Conservation (phyloP, 2,888 invertebrate genomes). For the Troides helena region DNA sequence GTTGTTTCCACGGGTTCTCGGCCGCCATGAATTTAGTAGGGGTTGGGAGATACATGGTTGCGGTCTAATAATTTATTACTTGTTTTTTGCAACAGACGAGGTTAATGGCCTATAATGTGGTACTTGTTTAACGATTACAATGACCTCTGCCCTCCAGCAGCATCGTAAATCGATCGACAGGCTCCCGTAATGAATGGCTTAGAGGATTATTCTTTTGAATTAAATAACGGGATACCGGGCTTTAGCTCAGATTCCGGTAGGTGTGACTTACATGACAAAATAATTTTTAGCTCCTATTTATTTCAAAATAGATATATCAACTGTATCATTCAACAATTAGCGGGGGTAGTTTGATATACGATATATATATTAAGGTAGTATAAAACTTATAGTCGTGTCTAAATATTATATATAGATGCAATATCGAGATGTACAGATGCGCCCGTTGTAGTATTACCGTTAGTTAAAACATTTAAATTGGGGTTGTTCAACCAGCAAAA, state of each 20-base stretch:
- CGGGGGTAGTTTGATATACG: no score
- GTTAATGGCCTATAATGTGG: slow-evolving; percentile 72
- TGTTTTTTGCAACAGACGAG: slow-evolving; percentile 70
- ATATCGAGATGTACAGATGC: no score
- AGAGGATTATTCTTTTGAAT: slow-evolving; percentile 1
- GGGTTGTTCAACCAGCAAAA: no score
- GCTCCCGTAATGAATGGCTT: slow-evolving; percentile 34
- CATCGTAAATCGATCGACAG: slow-evolving; percentile 41
- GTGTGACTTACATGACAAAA: no score
- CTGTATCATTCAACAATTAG: no score
- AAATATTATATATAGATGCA: no score
- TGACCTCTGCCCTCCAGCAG: slow-evolving; percentile 50
- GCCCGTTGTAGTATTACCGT: no score
- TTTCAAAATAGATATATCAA: no score
- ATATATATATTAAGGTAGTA: no score
- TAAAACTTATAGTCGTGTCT: no score
- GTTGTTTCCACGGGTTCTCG: slow-evolving; percentile 42
- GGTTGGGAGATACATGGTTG: slow-evolving; percentile 64
- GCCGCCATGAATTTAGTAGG: slow-evolving; percentile 43
- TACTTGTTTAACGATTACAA: slow-evolving; percentile 65
- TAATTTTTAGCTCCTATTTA: no score
- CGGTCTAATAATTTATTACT: slow-evolving; percentile 67
- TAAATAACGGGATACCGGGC: neutral
- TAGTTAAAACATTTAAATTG: no score
- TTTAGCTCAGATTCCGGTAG: neutral